Base-by-base conservation (phyloP, 1,140 invertebrate species). In the Drosophila pseudoobscura region DNA sequence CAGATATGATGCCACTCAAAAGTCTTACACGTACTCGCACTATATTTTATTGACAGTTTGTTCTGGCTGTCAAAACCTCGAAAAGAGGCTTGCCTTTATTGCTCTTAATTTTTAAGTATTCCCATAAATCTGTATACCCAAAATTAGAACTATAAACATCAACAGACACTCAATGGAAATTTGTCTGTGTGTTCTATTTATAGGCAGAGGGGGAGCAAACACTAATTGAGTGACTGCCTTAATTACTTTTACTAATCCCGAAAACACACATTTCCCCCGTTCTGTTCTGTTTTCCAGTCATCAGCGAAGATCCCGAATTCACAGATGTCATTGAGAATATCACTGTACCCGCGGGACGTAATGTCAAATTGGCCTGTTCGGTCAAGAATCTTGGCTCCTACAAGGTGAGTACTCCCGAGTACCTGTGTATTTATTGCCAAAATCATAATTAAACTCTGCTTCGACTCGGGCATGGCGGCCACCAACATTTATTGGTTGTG, bases 341-440 rank as follows among this genome's bases (percentile, higher is more conserved):
- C 57, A 95, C 94, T 26, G 94, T 95, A 41, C 94, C 96, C 43
- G 96, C 96, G 45, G 97, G 97, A 52, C 93, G 97, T 52, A 96
- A 95, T 80, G 96, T 97, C 20, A 96, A 96, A 89, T 94, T 98
- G 71, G 95, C 97, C 4, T 98, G 97, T 91, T 96, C 96, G 6
- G 97, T 98, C 52, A 97, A 97, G 92, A 96, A 98, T 92, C 93
- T 98, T 15, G 97, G 96, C 65, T 94, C 95, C 1, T 97, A 95
- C 87, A 96, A 96, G 94, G 96, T 96, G 92, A 84, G 88, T 89
- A 13, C 24, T 26, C 0, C 24, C 6, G 44, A 44, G 15, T 20
- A 54, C 44, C 22, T 52, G 31, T 43, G 15, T 15, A 45, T 56
- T 44, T 59, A 64, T 52, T 17, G 45, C 7, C 3, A 13, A 64